Evolutionary conservation across 2,797 vertebrate species (phyloP).

Genomic region (Glyptemys insculpta): DNA sequence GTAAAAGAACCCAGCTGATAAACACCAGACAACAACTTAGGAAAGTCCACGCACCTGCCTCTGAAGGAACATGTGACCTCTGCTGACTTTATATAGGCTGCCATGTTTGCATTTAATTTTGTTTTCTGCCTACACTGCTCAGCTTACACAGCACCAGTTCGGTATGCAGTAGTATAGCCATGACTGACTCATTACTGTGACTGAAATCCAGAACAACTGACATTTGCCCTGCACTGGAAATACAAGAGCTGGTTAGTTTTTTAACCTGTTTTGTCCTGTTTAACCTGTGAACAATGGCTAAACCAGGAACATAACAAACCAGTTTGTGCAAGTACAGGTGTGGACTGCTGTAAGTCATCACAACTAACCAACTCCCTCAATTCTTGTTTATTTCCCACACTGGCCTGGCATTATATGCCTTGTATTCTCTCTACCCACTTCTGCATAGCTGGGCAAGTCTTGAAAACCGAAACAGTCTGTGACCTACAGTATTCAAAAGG

Average conservation of each 20-base stretch:
- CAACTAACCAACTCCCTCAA: background rate
- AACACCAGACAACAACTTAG: background rate
- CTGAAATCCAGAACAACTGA: background rate
- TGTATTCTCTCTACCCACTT: background rate
- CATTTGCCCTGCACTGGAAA: background rate
- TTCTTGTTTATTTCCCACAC: background rate
- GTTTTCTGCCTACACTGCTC: background rate
- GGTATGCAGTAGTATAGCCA: background rate
- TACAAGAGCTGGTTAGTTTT: background rate
- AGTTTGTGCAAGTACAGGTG: background rate
- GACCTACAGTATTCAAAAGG: background rate
- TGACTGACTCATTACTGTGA: background rate
- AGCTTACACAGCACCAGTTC: background rate
- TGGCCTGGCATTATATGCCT: background rate
- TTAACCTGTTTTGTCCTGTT: background rate
- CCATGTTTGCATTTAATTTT: background rate
- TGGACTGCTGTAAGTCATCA: background rate
- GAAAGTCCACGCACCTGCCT: background rate
- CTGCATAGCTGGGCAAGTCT: background rate
- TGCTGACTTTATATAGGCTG: background rate
- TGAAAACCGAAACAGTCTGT: background rate
- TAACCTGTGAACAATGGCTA: background rate
- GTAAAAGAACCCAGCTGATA: conserved; percentile 31
- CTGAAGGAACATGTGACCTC: conserved; percentile 1
- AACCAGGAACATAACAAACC: background rate